These are phyloP conservation scores for Ctenomys sociabilis DNA, from an alignment of 2,113 vertebrate genomes.

Conservation along the genomic window DNA sequence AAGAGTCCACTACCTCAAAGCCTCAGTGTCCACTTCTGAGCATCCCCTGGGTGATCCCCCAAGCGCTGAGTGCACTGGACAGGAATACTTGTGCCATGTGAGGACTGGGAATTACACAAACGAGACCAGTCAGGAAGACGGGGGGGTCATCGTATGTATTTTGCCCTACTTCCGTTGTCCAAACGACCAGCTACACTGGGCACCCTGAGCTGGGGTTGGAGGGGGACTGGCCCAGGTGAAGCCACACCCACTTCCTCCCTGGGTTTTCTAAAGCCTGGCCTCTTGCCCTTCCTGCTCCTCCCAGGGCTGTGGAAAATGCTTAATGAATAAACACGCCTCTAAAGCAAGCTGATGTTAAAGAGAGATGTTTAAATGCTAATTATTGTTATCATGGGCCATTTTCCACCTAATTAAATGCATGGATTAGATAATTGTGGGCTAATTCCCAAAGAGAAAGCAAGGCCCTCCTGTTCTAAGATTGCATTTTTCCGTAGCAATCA, in stretches of 20 bases:
- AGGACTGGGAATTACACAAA: background rate
- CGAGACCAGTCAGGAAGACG: background rate
- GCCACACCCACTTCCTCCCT: background rate
- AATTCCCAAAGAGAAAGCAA: slow-evolving; percentile 43
- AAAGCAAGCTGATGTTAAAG: slow-evolving; percentile 50
- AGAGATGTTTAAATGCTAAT: slow-evolving; percentile 62
- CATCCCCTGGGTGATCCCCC: background rate
- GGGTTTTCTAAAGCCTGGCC: background rate
- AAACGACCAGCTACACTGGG: background rate
- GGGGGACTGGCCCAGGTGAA: background rate
- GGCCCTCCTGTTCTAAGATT: background rate
- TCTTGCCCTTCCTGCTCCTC: background rate
- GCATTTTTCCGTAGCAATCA: background rate
- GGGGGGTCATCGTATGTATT: rapidly evolving
- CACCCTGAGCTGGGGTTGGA: background rate
- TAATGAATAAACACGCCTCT: slow-evolving; percentile 61
- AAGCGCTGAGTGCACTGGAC: background rate
- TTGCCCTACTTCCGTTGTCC: background rate
- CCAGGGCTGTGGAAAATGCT: background rate
- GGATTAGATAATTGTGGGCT: slow-evolving; percentile 60
- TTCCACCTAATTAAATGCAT: slow-evolving; percentile 69
- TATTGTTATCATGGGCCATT: slow-evolving; percentile 68
- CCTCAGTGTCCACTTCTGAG: background rate
- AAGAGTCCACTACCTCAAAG: background rate
- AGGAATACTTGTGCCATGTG: background rate